Evolutionary conservation across 1,140 invertebrate species (phyloP).

Genomic region (Schmidtea mediterranea): DNA sequence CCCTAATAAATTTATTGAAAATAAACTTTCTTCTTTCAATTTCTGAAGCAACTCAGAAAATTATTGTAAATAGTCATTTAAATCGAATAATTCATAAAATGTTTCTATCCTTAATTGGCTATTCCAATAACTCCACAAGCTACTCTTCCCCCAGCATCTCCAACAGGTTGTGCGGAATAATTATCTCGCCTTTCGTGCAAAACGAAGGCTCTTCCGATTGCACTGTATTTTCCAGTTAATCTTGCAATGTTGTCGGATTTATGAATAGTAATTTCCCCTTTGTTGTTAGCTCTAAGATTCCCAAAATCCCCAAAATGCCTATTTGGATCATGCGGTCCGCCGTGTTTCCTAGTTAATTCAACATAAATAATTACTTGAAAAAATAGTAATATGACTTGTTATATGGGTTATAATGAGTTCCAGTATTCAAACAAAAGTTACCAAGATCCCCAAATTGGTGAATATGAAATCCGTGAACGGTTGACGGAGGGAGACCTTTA

Average conservation of each 20-base stretch:
- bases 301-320: slow-evolving; percentile 68
- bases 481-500: slow-evolving; percentile 37
- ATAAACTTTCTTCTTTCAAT: no score
- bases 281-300: slow-evolving; percentile 45
- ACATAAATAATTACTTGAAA: no score
- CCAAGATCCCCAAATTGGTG: slow-evolving; percentile 88
- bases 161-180: slow-evolving; percentile 70
- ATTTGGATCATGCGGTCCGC: slow-evolving; percentile 40
- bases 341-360: no score
- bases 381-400: no score
- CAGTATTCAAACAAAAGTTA: slow-evolving; percentile 74
- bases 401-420: slow-evolving; percentile 71
- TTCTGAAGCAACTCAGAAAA: neutral
- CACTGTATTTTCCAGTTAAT: slow-evolving; percentile 43
- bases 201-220: slow-evolving; percentile 53
- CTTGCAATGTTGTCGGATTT: slow-evolving; percentile 46
- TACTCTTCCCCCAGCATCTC: slow-evolving; percentile 74
- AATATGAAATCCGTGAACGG: slow-evolving; percentile 73
- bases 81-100: no score
- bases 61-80: neutral
- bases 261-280: slow-evolving; percentile 44
- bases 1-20: no score
- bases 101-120: slow-evolving; percentile 11
- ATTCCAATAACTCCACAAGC: slow-evolving; percentile 87
- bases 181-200: slow-evolving; percentile 69